Base-by-base conservation (phyloP, 2,797 vertebrate genomes). In the Babyrousa celebensis region DNA sequence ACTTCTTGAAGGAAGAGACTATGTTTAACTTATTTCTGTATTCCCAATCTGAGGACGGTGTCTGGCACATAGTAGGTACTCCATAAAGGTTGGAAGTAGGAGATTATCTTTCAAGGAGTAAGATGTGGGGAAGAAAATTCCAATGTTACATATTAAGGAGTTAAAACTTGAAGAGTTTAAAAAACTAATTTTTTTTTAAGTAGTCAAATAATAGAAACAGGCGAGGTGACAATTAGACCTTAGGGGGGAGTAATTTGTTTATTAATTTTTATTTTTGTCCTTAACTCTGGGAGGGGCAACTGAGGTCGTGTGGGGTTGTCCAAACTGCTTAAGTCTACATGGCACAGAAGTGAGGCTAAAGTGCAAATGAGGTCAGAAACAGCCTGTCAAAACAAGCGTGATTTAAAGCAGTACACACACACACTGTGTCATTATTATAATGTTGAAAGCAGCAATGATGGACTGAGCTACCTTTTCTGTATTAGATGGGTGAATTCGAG, bases 291-390 rank as follows among this genome's bases (percentile, higher is more conserved):
- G 52, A 70, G n/a, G 79, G 29, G 43, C 48, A 82, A 78, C 80
- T 72, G 91, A 84, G 36, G 88, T 97, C 96, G 93, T 12, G 18
- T 95, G 89, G 32, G 82, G n/a, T 90, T 96, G 71, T 96, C 14
- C 56, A 96, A 62, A 93, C 32, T 36, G 43, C 88, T 83, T 82
- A n/a, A 2, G 85, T 77, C 58, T 67, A 52, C 62, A 58, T 20
- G 60, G 65, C 89, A 77, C 67, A 94, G 56, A 80, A 91, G n/a
- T 96, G 70, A 56, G 90, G 72, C n/a, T 79, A 96, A 94, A 95
- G 86, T 92, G 54, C 94, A 94, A 62, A 78, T 78, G 91, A 97
- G 71, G 75, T 86, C 48, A 86, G 89, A 84, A 94, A 78, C 8
- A 85, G 14, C 16, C 54, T 94, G 93, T 96, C 85, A 48, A 93